phyloP scores from a whole-genome alignment of 2,888 invertebrate genomes.

The Erebia palarica region DNA sequence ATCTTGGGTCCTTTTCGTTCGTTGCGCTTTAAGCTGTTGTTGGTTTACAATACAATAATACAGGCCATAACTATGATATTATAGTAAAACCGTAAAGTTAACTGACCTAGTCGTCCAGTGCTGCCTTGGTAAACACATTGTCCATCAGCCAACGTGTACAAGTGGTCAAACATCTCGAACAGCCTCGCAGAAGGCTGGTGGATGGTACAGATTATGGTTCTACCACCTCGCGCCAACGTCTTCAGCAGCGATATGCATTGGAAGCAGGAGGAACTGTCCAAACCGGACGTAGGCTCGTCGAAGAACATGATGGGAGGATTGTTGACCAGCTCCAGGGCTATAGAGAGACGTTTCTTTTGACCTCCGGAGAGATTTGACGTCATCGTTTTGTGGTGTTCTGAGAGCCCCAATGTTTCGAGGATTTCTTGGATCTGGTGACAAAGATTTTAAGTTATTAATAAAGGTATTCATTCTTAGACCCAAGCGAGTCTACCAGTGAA shows the following conservation, averaged over 20 bases:
- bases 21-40: too few species aligned
- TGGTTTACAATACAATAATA: too few species aligned
- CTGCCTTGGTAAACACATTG: slow-evolving; percentile 97
- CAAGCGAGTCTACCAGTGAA: too few species aligned
- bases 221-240: slow-evolving; percentile 93
- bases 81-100: background rate
- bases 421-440: slow-evolving; percentile 93
- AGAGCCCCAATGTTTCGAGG: slow-evolving; percentile 92
- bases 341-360: slow-evolving; percentile 96
- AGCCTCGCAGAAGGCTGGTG: slow-evolving; percentile 98
- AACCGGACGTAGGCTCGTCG: slow-evolving; percentile 97
- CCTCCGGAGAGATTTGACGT: slow-evolving; percentile 96
- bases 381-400: slow-evolving; percentile 94
- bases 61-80: too few species aligned
- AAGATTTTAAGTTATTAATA: background rate
- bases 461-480: background rate
- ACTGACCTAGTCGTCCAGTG: slow-evolving; percentile 90
- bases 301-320: slow-evolving; percentile 99
- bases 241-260: slow-evolving; percentile 96
- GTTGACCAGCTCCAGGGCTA: slow-evolving; percentile 96
- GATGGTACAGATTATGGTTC: slow-evolving; percentile 97
- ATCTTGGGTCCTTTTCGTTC: too few species aligned
- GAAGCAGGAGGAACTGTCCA: slow-evolving; percentile 97
- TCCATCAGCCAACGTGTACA: slow-evolving; percentile 96
- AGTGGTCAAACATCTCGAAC: slow-evolving; percentile 97